Conservation (phyloP, 92 coral and sea anemone genomes). For the Chrysogorgia sp. region DNA sequence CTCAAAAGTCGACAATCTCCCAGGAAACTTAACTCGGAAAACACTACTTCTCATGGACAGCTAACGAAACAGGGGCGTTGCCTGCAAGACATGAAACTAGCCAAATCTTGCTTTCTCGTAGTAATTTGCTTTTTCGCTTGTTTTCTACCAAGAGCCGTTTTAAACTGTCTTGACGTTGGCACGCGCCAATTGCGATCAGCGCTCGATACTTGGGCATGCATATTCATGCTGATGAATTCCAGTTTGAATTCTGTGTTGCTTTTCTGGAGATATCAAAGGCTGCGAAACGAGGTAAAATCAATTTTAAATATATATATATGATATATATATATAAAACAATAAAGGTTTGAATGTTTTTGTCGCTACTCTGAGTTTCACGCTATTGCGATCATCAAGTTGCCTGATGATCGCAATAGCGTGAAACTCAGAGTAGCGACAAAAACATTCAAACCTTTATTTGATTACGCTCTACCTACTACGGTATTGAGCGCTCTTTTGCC, state of each 20-base stretch:
- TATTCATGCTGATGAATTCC: not conserved
- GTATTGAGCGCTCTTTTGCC: too few relatives aligned
- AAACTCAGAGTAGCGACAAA: too few relatives aligned
- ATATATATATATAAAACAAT: too few relatives aligned
- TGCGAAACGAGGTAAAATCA: conserved; percentile 15
- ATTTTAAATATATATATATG: too few relatives aligned
- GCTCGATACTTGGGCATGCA: not conserved
- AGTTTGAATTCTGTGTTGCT: conserved; percentile 12
- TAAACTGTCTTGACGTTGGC: not conserved
- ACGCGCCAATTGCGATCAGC: not conserved
- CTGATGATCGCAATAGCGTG: too few relatives aligned
- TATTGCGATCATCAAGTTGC: too few relatives aligned
- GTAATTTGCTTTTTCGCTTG: not conserved
- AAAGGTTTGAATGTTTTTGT: too few relatives aligned
- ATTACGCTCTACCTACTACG: too few relatives aligned
- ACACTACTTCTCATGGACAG: not conserved
- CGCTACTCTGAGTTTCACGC: too few relatives aligned
- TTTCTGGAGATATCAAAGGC: not conserved
- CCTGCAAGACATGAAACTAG: conserved; percentile 7
- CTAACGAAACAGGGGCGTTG: not conserved
- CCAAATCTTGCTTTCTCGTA: conserved; percentile 10
- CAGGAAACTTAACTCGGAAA: not conserved
- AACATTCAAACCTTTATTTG: too few relatives aligned
- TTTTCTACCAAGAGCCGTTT: not conserved
- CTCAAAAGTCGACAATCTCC: not conserved